Conservation (phyloP, 2,888 invertebrate genomes). For the Anthophora plumipes region DNA sequence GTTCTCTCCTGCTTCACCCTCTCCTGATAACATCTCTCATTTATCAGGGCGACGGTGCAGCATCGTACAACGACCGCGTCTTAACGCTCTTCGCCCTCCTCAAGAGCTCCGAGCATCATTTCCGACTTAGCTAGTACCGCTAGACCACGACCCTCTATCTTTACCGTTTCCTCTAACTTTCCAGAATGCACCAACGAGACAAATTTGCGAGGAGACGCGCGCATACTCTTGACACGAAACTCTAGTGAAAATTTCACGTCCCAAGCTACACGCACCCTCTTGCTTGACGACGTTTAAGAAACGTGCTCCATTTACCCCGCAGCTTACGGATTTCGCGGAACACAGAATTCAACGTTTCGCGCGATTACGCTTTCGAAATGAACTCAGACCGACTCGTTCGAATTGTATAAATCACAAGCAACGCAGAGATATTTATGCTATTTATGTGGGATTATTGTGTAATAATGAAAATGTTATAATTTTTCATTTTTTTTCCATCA, state of each 20-base stretch:
- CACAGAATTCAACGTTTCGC: background rate
- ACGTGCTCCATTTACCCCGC: background rate
- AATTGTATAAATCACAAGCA: too few species aligned
- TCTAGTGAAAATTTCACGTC: slow-evolving; percentile 41
- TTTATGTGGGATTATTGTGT: too few species aligned
- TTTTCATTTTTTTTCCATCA: too few species aligned
- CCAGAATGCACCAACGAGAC: slow-evolving; percentile 54
- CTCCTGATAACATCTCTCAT: slow-evolving; percentile 75
- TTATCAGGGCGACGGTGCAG: slow-evolving; percentile 71
- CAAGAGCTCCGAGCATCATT: slow-evolving; percentile 62
- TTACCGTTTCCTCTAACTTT: slow-evolving; percentile 14
- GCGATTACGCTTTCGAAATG: background rate
- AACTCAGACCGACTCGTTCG: background rate
- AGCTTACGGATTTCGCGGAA: background rate
- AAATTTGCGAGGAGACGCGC: slow-evolving; percentile 48
- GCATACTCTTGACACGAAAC: slow-evolving; percentile 14
- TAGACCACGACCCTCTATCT: background rate
- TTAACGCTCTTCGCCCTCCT: slow-evolving; percentile 66
- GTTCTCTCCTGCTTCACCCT: slow-evolving; percentile 53
- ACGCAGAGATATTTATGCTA: too few species aligned
- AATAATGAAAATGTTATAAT: too few species aligned
- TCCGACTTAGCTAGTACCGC: slow-evolving; percentile 50
- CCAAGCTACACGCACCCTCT: slow-evolving; percentile 1
- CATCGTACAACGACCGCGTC: slow-evolving; percentile 72
- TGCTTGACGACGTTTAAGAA: slow-evolving; percentile 16